Base-by-base conservation (phyloP, 35 echinoderm and acorn worm genomes). In the Lytechinus pictus region DNA sequence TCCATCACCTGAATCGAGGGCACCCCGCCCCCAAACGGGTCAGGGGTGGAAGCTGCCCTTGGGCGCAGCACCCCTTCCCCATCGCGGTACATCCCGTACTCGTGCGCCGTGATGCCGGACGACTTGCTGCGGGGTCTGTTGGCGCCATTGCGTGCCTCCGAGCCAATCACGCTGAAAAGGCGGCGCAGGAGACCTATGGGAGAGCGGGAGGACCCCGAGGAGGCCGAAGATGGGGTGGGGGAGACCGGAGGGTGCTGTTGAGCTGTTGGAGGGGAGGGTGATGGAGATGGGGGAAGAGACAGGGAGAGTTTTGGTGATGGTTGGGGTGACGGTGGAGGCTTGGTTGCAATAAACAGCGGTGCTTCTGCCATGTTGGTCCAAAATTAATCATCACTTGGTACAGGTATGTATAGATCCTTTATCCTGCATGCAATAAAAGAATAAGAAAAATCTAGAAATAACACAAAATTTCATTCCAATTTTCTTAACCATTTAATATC, bases 91-190 rank as follows among this genome's bases (percentile, higher is more conserved):
- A 44, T 90, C 88, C 88, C 52, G 5, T 90, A 90, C 88, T 90
- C 88, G 11, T 90, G 88, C 3, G 28, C 52, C 10, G 88, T 90
- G 11, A 90, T 90, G 88, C 29, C 88, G 5, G 88, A 90, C 27
- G 88, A 90, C 27, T 90, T 90, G 88, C 88, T 90, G 28, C 88
- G 88, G 29, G 88, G 88, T 8, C 88, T 19, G 29, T 90, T 90
- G 88, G 88, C 28, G 8, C 88, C 88, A 10, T 44, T 54, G 29
- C 88, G 29, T 12, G 13, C 88, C 88, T 90, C 88, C 10, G 88
- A 90, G 27, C 88, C 29, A 6, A 90, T 90, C 29, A 54, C 88
- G 29, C 9, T 52, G 88, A 90, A 54, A 12, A 90, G 29, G 88
- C 88, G 88, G 88, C 88, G 88, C 29, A 90, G 24, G 88, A 90